Evolutionary conservation across 2,113 vertebrate genomes (phyloP).

Genomic region (Lucifuga dentata): DNA sequence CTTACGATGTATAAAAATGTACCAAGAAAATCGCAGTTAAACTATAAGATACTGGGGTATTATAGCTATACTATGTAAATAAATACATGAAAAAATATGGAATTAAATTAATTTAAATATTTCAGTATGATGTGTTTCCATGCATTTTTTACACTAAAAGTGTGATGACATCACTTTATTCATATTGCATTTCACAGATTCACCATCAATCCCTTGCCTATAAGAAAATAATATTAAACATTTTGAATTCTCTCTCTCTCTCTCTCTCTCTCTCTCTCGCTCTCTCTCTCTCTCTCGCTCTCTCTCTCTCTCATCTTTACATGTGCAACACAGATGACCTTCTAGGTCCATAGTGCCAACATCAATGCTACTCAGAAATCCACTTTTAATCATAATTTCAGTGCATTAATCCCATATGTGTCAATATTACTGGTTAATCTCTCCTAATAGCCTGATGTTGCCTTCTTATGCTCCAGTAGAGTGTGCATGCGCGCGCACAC

Average conservation of each 20-base stretch:
- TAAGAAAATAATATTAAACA: constrained; percentile 11
- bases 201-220: no score
- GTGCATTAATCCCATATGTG: constrained; percentile 59
- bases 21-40: no score
- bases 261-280: not conserved
- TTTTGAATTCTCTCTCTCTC: not conserved
- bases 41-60: no score
- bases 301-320: constrained; percentile 40
- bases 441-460: constrained; percentile 38
- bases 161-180: no score
- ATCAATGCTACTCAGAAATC: constrained; percentile 18
- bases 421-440: constrained; percentile 52
- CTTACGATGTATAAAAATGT: no score
- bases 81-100: no score
- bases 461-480: constrained; percentile 2
- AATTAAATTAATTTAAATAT: no score
- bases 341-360: not conserved
- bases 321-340: constrained; percentile 38
- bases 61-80: no score
- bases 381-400: constrained; percentile 59
- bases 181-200: no score
- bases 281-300: constrained; percentile 26
- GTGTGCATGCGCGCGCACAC: constrained; percentile 17
- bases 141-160: no score
- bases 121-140: no score